Conservation (phyloP, 2,113 vertebrate species). For the Platichthys flesus region DNA sequence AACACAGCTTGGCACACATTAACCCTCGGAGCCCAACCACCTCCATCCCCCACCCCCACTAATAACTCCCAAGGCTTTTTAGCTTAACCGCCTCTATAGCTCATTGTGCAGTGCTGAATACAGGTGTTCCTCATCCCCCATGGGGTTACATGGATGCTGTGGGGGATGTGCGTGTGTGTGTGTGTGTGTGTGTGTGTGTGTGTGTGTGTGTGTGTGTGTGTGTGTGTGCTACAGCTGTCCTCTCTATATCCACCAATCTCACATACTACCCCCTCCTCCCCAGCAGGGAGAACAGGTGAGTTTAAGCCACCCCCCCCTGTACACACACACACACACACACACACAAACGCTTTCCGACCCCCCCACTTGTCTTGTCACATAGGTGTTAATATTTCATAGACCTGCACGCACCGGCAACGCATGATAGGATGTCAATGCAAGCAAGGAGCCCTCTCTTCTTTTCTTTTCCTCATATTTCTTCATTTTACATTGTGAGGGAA, state of each 20-base stretch:
- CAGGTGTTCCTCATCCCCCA: slow-evolving; percentile 80
- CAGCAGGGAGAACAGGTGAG: slow-evolving; percentile 70
- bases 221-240: slow-evolving; percentile 73
- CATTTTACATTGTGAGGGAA: slow-evolving; percentile 39
- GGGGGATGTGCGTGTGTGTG: slow-evolving; percentile 54
- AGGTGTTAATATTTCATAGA: slow-evolving; percentile 77
- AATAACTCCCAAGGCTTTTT: slow-evolving; percentile 73
- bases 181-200: slow-evolving; percentile 9
- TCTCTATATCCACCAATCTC: slow-evolving; percentile 63
- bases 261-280: slow-evolving; percentile 22
- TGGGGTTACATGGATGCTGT: slow-evolving; percentile 62
- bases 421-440: slow-evolving; percentile 40
- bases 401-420: background rate
- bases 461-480: slow-evolving; percentile 22
- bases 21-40: slow-evolving; percentile 26
- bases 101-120: slow-evolving; percentile 80
- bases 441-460: slow-evolving; percentile 32
- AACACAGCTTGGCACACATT: slow-evolving; percentile 31
- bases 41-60: slow-evolving; percentile 51
- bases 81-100: slow-evolving; percentile 70
- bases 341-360: slow-evolving; percentile 23
- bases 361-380: slow-evolving; percentile 59
- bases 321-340: slow-evolving; percentile 47
- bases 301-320: slow-evolving; percentile 52
- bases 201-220: slow-evolving; percentile 38